Evolutionary conservation across 2,888 invertebrate genomes (phyloP).

Genomic region (Halictus quadricinctus): DNA sequence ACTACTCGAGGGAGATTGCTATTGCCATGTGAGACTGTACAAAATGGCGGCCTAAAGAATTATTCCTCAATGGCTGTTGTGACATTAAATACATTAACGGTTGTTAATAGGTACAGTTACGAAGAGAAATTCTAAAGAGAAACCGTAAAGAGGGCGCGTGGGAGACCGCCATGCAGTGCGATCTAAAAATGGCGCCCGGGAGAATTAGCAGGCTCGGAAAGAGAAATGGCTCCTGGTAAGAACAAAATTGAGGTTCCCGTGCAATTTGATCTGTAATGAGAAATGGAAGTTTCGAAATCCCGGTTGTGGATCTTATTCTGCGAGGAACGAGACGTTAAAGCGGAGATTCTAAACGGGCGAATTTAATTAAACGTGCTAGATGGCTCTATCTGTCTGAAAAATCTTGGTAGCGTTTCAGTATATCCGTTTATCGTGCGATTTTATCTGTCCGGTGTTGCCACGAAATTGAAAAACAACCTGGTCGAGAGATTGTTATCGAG

Average conservation of each 20-base stretch:
- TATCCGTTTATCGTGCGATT: neutral
- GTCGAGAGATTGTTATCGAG: neutral
- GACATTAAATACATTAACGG: neutral
- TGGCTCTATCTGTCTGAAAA: neutral
- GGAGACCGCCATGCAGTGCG: neutral
- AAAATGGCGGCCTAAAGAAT: neutral
- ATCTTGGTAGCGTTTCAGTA: neutral
- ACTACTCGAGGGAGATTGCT: too few species aligned
- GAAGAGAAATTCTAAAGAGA: neutral
- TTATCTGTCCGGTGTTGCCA: neutral
- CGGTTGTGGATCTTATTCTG: neutral
- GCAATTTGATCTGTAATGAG: neutral
- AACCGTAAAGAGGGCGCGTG: neutral
- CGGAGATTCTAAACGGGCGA: neutral
- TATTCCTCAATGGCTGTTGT: neutral
- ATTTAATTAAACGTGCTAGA: slow-evolving; percentile 29
- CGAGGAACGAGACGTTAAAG: neutral
- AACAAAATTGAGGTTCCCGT: neutral
- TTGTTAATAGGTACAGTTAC: neutral
- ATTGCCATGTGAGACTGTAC: too few species aligned
- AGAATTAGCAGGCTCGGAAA: neutral
- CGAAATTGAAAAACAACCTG: slow-evolving; percentile 27
- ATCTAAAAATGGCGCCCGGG: neutral
- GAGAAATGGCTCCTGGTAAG: neutral
- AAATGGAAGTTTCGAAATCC: neutral